Evolutionary conservation across 1,140 invertebrate species (phyloP).

Genomic region (Rhyzopertha dominica): DNA sequence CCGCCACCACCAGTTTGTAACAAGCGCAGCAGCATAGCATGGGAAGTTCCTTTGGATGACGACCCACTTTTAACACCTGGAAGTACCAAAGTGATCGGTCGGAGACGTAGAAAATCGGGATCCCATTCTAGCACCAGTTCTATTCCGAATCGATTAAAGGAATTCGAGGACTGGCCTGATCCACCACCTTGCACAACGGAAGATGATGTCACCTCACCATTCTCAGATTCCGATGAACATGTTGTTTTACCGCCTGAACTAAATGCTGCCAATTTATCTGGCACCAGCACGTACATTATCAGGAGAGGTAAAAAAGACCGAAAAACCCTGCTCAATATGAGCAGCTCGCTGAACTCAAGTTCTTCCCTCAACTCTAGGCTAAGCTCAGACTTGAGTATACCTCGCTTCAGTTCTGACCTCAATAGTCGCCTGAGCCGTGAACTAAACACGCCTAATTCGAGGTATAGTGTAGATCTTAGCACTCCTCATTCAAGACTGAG

Average conservation of each 20-base stretch:
- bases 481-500: slow-evolving; percentile 50
- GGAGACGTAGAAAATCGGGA: slow-evolving; percentile 55
- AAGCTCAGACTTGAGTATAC: slow-evolving; percentile 55
- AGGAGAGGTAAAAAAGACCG: slow-evolving; percentile 59
- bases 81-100: slow-evolving; percentile 64
- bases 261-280: slow-evolving; percentile 53
- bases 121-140: slow-evolving; percentile 57
- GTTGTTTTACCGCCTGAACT: slow-evolving; percentile 46
- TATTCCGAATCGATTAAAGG: slow-evolving; percentile 53
- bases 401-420: slow-evolving; percentile 53
- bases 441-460: slow-evolving; percentile 54
- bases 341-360: slow-evolving; percentile 46
- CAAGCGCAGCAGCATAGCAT: slow-evolving; percentile 73
- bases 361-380: slow-evolving; percentile 55
- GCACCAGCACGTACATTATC: slow-evolving; percentile 68
- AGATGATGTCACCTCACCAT: slow-evolving; percentile 60
- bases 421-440: slow-evolving; percentile 53
- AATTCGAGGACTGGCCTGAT: slow-evolving; percentile 62
- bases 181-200: slow-evolving; percentile 60
- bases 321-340: slow-evolving; percentile 42
- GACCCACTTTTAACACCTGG: slow-evolving; percentile 61
- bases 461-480: slow-evolving; percentile 57
- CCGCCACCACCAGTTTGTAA: slow-evolving; percentile 53
- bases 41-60: slow-evolving; percentile 73
- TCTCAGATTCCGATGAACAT: slow-evolving; percentile 59